A percentile compares a stretch with the other conserved stretches of the same genome.
Conservation (phyloP, 2,113 vertebrate species). For the Gambusia holbrooki region DNA sequence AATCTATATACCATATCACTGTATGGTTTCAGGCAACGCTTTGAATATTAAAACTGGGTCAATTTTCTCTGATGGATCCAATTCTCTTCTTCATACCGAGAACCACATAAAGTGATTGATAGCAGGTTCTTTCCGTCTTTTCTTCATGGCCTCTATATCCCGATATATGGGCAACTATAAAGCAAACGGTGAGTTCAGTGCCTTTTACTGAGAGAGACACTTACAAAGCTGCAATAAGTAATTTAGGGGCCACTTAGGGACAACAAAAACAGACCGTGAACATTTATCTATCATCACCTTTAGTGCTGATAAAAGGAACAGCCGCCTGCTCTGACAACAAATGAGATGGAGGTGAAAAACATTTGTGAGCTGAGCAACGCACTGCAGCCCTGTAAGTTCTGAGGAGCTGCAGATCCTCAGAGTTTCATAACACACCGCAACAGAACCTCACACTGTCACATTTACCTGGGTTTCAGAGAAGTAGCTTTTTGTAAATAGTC, state of each 20-base stretch:
- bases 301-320: background rate
- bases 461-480: background rate
- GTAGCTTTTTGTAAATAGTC: background rate
- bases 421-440: background rate
- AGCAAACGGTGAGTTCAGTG: background rate
- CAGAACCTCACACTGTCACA: background rate
- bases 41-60: background rate
- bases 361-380: background rate
- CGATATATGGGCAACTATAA: background rate
- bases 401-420: background rate
- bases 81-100: background rate
- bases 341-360: background rate
- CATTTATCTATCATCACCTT: background rate
- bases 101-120: background rate
- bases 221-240: background rate
- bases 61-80: background rate
- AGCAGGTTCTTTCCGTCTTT: background rate
- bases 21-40: background rate
- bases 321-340: background rate
- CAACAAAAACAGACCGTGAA: background rate
- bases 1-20: background rate
- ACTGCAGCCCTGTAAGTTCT: background rate
- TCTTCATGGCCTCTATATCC: background rate
- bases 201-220: background rate
- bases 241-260: background rate